Percentiles rank a stretch among this genome's conserved stretches.
Evolutionary conservation across 2,888 invertebrate species (phyloP).

Genomic region (Trichopoda pennipes): DNA sequence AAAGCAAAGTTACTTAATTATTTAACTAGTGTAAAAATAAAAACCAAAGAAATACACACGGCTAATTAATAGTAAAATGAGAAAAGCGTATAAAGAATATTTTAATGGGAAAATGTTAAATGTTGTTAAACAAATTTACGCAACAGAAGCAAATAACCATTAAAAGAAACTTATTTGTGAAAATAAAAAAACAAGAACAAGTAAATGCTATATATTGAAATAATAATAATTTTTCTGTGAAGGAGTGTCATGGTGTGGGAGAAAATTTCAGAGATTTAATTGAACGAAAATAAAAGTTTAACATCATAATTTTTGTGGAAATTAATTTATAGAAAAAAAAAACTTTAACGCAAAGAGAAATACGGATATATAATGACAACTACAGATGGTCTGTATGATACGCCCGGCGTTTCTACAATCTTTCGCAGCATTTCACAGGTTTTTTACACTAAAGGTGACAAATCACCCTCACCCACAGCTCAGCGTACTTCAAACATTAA

Average conservation of each 20-base stretch:
- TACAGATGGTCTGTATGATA: slow-evolving; percentile 72
- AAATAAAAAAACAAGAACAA: not conserved
- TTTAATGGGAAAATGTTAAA: slow-evolving; percentile 9
- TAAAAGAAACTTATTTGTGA: not conserved
- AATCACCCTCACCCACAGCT: slow-evolving; percentile 60
- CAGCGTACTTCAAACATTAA: slow-evolving; percentile 31
- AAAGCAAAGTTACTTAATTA: slow-evolving; percentile 26
- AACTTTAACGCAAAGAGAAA: not conserved
- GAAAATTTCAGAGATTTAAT: too few species aligned
- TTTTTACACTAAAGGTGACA: slow-evolving; percentile 72
- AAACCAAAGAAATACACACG: slow-evolving; percentile 10
- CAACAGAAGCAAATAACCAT: not conserved
- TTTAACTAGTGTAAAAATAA: slow-evolving; percentile 42
- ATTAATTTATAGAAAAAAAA: not conserved
- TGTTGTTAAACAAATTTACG: slow-evolving; percentile 10
- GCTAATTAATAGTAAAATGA: slow-evolving; percentile 25
- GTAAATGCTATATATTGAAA: too few species aligned
- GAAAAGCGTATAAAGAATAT: slow-evolving; percentile 8
- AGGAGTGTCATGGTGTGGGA: too few species aligned
- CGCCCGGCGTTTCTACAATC: slow-evolving; percentile 74
- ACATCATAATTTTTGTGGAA: too few species aligned
- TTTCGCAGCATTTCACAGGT: slow-evolving; percentile 78
- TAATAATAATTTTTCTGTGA: too few species aligned
- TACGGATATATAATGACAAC: slow-evolving; percentile 60
- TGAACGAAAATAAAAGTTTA: too few species aligned